phyloP scores from a whole-genome alignment of 1,140 invertebrate species.

The Phymastichus coffea region DNA sequence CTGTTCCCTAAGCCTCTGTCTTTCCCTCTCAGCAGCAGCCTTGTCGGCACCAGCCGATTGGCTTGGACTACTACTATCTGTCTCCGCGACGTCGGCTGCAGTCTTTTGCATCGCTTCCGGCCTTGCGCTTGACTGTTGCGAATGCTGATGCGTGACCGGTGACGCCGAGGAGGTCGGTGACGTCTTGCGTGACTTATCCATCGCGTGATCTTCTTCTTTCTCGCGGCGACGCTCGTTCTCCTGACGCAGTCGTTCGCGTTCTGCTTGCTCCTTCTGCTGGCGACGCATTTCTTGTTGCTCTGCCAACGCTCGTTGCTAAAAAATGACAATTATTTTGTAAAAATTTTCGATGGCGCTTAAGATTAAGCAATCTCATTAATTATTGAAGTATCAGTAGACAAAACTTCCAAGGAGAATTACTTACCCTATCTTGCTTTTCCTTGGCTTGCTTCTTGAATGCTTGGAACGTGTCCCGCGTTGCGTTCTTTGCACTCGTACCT shows the following conservation, averaged over 20 bases:
- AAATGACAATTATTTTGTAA: constrained; percentile 6
- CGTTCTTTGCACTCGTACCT: constrained; percentile 62
- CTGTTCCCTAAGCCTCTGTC: constrained; percentile 80
- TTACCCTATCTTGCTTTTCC: constrained; percentile 85
- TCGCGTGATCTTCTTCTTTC: constrained; percentile 76
- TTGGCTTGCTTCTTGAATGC: constrained; percentile 93
- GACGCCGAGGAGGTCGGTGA: too few relatives aligned
- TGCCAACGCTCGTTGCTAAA: constrained; percentile 73
- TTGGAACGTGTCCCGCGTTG: constrained; percentile 69
- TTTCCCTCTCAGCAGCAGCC: constrained; percentile 72
- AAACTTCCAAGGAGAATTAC: not conserved
- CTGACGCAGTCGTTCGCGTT: constrained; percentile 74
- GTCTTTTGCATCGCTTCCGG: constrained; percentile 46
- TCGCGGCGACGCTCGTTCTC: constrained; percentile 78
- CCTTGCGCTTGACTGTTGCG: constrained; percentile 19
- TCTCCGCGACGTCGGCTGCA: constrained; percentile 53
- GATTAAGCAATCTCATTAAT: not conserved
- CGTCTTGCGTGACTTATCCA: constrained; percentile 69
- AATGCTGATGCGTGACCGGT: not conserved
- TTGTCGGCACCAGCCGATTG: constrained; percentile 63
- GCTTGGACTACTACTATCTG: constrained; percentile 62
- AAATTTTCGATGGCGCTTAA: not conserved
- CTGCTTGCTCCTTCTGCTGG: constrained; percentile 78
- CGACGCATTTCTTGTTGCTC: constrained; percentile 79
- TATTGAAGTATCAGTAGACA: not conserved